Base-by-base conservation (phyloP, 2,888 invertebrate genomes). In the Leptinotarsa juncta region DNA sequence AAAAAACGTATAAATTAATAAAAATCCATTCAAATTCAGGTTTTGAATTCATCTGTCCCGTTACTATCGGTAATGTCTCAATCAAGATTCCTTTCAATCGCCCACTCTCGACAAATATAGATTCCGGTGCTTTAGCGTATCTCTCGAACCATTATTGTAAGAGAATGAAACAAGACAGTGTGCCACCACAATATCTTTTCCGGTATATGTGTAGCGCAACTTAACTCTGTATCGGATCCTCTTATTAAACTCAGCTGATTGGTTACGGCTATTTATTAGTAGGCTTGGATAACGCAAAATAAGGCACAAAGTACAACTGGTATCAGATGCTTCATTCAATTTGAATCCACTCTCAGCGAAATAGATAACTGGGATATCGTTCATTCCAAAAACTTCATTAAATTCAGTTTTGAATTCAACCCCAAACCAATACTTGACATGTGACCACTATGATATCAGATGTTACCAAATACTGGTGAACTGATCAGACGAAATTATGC, bases 221-320 rank as follows among this genome's bases (percentile, higher is more conserved):
- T 32, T 42, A 62, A 42, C 62, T 62, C 62, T 42, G 62, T 20
- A 62, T 62, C 62, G 62, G 32, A 62, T 62, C 62, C 32, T 62
- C 32, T 62, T 62, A 62, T 62, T 32, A 32, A 42, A 42, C 26
- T 60, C 62, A 32, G 32, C 62, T 62, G 62, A 62, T 62, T 62
- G 26, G 62, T 32, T 62, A 32, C 62, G 62, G 12, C 42, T 62
- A 62, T 62, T 62, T 62, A 62, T 62, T 62, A 15, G 62, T 32
- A 42, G 62, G 62, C n/a, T 32, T 18, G 62, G n/a, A 62, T 62
- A 62, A 32, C 62, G 62, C 62, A n/a, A 42, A 62, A 62, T 42
- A 62, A 32, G 60, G 20, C 60, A 15, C 23, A 20, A 14, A 60
- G 32, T 42, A 42, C 62, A 62, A 42, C 42, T 32, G 62, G 62